phyloP scores from a whole-genome alignment of 2,113 vertebrate species.

The Paramormyrops kingsleyae region DNA sequence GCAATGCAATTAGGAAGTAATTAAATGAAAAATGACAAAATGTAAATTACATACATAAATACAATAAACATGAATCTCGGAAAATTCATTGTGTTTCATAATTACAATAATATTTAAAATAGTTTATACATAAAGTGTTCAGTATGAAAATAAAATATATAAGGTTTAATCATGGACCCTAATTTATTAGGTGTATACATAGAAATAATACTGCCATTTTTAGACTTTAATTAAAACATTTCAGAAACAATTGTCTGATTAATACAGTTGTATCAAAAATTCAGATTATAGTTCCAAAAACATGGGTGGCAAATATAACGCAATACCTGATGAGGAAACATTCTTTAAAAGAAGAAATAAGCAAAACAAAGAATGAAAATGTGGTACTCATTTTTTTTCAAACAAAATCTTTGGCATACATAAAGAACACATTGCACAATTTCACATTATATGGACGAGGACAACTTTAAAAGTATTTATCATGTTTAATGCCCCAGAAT shows the following conservation, averaged over 20 bases:
- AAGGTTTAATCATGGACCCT: neutral
- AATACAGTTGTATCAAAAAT: neutral
- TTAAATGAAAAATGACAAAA: neutral
- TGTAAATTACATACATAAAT: neutral
- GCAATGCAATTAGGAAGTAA: constrained; percentile 9
- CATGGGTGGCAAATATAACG: neutral
- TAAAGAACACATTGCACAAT: neutral
- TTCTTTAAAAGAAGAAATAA: neutral
- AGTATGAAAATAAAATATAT: neutral
- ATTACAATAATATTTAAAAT: neutral
- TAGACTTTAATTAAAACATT: neutral
- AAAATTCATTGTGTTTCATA: neutral
- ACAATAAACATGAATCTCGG: neutral
- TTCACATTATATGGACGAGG: constrained; percentile 14
- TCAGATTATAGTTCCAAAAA: neutral
- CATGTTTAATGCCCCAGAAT: neutral
- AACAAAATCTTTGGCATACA: neutral
- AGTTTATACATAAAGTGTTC: neutral
- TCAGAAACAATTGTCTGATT: neutral
- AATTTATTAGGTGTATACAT: neutral
- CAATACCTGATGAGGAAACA: neutral
- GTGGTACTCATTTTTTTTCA: neutral
- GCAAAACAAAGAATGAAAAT: neutral
- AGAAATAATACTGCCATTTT: constrained; percentile 2
- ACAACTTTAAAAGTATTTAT: neutral